These are phyloP conservation scores for Eira barbara DNA, from an alignment of 2,113 vertebrate genomes.

Conservation along the genomic window DNA sequence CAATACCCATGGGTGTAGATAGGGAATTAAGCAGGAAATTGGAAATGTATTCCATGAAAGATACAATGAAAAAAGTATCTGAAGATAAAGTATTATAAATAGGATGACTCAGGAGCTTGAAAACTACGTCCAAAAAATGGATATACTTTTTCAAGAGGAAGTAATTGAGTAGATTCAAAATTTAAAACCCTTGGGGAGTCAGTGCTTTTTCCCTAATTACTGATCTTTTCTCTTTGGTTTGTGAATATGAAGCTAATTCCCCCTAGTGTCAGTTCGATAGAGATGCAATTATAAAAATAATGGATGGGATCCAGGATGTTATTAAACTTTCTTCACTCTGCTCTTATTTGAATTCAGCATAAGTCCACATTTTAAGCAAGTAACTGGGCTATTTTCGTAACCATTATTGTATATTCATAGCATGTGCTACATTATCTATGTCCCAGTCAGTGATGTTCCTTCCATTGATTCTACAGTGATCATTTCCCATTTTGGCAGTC, in stretches of 20 bases:
- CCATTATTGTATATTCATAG: neutral
- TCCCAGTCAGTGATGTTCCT: neutral
- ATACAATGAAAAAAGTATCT: conserved; percentile 66
- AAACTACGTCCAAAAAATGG: conserved; percentile 71
- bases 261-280: conserved; percentile 48
- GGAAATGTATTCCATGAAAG: conserved; percentile 67
- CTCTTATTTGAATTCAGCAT: neutral
- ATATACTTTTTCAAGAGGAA: conserved; percentile 71
- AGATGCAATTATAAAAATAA: conserved; percentile 65
- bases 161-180: conserved; percentile 73
- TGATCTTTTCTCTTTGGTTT: conserved; percentile 62
- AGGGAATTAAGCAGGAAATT: conserved; percentile 62
- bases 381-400: conserved; percentile 37
- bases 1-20: conserved; percentile 34
- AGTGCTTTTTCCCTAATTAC: conserved; percentile 62
- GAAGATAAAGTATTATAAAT: conserved; percentile 73
- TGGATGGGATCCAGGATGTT: conserved; percentile 12
- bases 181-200: conserved; percentile 64
- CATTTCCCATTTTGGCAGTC: conserved; percentile 15
- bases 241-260: conserved; percentile 39
- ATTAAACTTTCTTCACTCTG: conserved; percentile 39
- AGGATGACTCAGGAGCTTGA: conserved; percentile 69
- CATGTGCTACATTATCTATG: neutral
- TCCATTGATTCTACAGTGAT: neutral
- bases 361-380: conserved; percentile 51